Conservation (phyloP, 2,797 vertebrate species). For the Rhinophrynus dorsalis region DNA sequence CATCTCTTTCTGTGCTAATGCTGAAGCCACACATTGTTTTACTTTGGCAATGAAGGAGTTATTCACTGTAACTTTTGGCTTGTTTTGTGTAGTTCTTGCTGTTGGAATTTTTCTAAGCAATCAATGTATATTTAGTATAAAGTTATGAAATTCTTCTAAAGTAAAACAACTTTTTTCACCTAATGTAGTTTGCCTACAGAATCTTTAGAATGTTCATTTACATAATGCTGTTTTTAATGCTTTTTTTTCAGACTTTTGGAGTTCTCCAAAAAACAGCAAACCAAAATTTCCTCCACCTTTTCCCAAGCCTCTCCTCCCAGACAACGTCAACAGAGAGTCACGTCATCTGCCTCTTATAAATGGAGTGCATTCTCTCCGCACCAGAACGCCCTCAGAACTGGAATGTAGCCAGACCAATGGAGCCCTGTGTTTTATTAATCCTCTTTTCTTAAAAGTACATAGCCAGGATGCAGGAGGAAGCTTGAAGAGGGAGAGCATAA, state of each 20-base stretch:
- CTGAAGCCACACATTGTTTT: no score
- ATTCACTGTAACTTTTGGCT: no score
- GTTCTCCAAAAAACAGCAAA: slow-evolving; percentile 75
- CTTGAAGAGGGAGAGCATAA: slow-evolving; percentile 63
- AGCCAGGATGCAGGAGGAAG: slow-evolving; percentile 71
- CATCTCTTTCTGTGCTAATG: no score
- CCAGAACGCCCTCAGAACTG: slow-evolving; percentile 75
- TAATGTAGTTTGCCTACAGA: no score
- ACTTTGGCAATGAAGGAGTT: no score
- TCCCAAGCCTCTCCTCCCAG: slow-evolving; percentile 67
- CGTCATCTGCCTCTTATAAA: slow-evolving; percentile 77
- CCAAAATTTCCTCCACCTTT: slow-evolving; percentile 64
- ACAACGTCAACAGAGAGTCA: slow-evolving; percentile 59
- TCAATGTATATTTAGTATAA: no score
- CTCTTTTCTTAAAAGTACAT: slow-evolving; percentile 89
- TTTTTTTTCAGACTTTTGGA: slow-evolving; percentile 87
- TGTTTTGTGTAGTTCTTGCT: no score
- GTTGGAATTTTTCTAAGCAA: no score
- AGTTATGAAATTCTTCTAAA: no score
- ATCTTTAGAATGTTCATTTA: no score
- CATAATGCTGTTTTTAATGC: slow-evolving; percentile 57
- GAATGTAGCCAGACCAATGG: slow-evolving; percentile 83
- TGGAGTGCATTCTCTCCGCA: slow-evolving; percentile 79
- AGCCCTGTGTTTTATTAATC: slow-evolving; percentile 92
- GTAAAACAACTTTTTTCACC: no score